Evolutionary conservation across 2,113 vertebrate genomes (phyloP).

Genomic region (Salvelinus namaycush): DNA sequence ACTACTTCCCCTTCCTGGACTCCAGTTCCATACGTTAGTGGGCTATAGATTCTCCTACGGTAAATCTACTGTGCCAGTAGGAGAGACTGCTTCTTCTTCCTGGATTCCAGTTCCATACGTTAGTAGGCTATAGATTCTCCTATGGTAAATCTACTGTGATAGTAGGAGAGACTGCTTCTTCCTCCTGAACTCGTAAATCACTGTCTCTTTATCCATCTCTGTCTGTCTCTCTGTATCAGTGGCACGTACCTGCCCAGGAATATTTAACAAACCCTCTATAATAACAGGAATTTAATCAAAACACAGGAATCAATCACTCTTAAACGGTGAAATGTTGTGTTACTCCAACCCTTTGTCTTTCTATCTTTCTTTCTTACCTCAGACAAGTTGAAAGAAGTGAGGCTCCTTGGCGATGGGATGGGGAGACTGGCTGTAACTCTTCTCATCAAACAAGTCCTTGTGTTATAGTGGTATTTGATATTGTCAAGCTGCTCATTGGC

Average conservation of each 20-base stretch:
- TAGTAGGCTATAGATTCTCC: neutral
- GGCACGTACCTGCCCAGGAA: neutral
- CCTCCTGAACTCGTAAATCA: neutral
- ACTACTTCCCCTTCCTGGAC: neutral
- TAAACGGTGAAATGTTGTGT: neutral
- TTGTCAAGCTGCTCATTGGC: constrained; percentile 80
- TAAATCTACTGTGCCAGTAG: neutral
- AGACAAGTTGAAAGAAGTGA: constrained; percentile 62
- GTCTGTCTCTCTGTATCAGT: neutral
- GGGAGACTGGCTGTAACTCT: constrained; percentile 61
- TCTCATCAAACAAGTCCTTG: constrained; percentile 67
- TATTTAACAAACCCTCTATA: neutral
- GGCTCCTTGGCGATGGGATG: constrained; percentile 66
- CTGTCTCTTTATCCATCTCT: neutral
- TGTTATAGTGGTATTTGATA: constrained; percentile 88
- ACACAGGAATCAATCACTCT: neutral
- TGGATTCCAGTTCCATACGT: neutral
- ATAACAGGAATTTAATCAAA: neutral
- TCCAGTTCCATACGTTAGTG: neutral
- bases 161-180: neutral
- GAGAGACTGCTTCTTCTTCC: neutral
- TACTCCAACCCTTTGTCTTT: neutral
- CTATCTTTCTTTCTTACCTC: constrained; percentile 74
- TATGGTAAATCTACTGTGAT: too few species aligned
- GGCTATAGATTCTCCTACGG: neutral